Evolutionary conservation across 2,113 vertebrate genomes (phyloP).

Genomic region (Tragelaphus imberbis): DNA sequence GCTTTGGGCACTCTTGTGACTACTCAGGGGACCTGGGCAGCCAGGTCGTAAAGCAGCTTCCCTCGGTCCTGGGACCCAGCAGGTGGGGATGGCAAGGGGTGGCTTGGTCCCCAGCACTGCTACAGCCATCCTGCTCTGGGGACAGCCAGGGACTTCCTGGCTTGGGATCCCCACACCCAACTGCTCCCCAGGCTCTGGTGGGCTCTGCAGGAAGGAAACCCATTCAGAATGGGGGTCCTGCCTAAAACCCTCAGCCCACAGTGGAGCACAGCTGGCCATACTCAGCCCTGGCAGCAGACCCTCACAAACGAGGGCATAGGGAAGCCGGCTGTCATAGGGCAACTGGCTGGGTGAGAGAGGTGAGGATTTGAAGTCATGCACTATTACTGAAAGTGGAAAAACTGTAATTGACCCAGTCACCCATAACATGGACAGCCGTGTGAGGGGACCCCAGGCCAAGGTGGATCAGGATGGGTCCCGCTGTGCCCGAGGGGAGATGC

Average conservation of each 20-base stretch:
- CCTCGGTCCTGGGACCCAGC: neutral
- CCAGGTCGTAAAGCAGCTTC: neutral
- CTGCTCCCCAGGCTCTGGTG: neutral
- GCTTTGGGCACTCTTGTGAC: neutral
- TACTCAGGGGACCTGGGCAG: neutral
- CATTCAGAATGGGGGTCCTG: neutral
- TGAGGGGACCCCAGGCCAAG: neutral
- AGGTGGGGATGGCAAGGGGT: neutral
- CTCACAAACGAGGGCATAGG: neutral
- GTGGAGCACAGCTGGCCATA: neutral
- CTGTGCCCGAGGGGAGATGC: neutral
- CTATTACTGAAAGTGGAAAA: neutral
- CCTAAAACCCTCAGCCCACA: neutral
- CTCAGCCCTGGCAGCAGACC: neutral
- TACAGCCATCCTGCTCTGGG: neutral
- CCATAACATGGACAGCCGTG: neutral
- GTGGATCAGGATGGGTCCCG: fast-evolving
- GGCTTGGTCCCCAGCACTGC: neutral
- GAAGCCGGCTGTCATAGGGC: neutral
- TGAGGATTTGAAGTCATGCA: fast-evolving
- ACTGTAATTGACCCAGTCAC: neutral
- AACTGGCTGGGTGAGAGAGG: fast-evolving
- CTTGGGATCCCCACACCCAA: no score
- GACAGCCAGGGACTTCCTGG: neutral
- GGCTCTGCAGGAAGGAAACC: neutral